Percentiles rank a stretch among this genome's conserved stretches.
Conservation (phyloP, 64 coral and sea anemone genomes). For the Montipora cactus region DNA sequence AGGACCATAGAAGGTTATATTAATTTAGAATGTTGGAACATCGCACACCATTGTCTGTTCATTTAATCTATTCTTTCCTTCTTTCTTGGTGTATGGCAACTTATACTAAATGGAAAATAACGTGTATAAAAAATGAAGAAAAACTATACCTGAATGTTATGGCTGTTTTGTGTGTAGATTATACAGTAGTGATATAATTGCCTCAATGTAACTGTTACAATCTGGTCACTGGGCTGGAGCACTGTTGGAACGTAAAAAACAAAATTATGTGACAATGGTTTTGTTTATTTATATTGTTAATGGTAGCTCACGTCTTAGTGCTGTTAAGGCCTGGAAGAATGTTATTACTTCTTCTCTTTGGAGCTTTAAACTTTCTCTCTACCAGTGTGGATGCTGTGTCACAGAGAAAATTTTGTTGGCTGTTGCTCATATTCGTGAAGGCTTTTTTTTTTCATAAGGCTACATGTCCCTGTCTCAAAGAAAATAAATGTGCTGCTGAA, state of each 20-base stretch:
- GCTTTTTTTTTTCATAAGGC: conserved; percentile 22
- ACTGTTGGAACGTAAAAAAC: conserved; percentile 5
- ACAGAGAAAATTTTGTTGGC: conserved; percentile 17
- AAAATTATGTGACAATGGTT: not conserved
- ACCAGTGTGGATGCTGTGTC: conserved; percentile 38
- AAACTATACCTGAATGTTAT: too few relatives aligned
- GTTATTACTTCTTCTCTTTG: conserved; percentile 23
- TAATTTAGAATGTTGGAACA: too few relatives aligned
- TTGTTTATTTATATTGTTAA: not conserved
- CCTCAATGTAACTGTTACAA: conserved; percentile 65
- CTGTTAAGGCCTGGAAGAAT: conserved; percentile 60
- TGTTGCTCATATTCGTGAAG: conserved; percentile 61
- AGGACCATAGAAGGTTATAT: too few relatives aligned
- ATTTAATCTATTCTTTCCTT: too few relatives aligned
- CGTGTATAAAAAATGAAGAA: too few relatives aligned
- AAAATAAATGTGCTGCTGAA: conserved; percentile 35
- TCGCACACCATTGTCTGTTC: too few relatives aligned
- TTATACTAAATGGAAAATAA: too few relatives aligned
- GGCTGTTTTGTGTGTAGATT: not conserved
- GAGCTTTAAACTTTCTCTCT: conserved; percentile 43
- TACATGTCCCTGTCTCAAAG: not conserved
- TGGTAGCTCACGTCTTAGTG: conserved; percentile 30
- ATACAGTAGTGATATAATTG: conserved; percentile 14
- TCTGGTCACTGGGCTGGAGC: conserved; percentile 50
- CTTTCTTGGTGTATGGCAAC: too few relatives aligned